phyloP scores from a whole-genome alignment of 2,888 invertebrate species.

The Psylliodes chrysocephalus region DNA sequence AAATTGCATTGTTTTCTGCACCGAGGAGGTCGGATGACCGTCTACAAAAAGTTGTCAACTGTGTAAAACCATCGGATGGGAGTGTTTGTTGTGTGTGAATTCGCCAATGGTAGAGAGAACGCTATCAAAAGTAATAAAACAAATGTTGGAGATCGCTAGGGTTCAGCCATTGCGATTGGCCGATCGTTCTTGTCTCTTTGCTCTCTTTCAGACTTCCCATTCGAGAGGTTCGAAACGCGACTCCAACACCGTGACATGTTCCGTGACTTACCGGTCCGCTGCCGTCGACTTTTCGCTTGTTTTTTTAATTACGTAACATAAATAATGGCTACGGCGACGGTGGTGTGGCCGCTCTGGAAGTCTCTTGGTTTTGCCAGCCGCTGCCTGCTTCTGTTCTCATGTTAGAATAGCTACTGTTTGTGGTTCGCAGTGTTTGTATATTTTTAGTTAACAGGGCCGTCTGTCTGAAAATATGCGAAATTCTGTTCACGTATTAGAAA shows the following conservation, averaged over 20 bases:
- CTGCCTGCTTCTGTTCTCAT: neutral
- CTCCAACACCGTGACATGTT: conserved; percentile 30
- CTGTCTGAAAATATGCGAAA: conserved; percentile 14
- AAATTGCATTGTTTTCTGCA: conserved; percentile 17
- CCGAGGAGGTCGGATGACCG: conserved; percentile 19
- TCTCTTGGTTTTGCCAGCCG: neutral
- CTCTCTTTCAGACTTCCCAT: conserved; percentile 32
- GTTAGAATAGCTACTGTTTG: conserved; percentile 10
- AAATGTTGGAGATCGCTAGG: conserved; percentile 46
- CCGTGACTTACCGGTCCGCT: conserved; percentile 52
- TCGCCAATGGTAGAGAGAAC: conserved; percentile 55
- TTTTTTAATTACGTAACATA: conserved; percentile 32
- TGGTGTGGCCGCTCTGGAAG: neutral
- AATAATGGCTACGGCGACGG: conserved; percentile 19
- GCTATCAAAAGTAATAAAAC: conserved; percentile 56
- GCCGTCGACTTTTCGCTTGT: conserved; percentile 41
- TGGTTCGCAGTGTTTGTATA: conserved; percentile 34
- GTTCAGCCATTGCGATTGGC: conserved; percentile 34
- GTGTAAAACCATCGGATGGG: conserved; percentile 47
- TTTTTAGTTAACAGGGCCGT: conserved; percentile 14
- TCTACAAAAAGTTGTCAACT: conserved; percentile 40
- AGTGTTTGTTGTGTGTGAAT: conserved; percentile 48
- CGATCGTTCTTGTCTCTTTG: conserved; percentile 20
- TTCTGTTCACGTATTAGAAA: conserved; percentile 20
- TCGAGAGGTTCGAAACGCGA: conserved; percentile 22